phyloP scores from a whole-genome alignment of 2,113 vertebrate genomes.

The Phalacrocorax carbo region DNA sequence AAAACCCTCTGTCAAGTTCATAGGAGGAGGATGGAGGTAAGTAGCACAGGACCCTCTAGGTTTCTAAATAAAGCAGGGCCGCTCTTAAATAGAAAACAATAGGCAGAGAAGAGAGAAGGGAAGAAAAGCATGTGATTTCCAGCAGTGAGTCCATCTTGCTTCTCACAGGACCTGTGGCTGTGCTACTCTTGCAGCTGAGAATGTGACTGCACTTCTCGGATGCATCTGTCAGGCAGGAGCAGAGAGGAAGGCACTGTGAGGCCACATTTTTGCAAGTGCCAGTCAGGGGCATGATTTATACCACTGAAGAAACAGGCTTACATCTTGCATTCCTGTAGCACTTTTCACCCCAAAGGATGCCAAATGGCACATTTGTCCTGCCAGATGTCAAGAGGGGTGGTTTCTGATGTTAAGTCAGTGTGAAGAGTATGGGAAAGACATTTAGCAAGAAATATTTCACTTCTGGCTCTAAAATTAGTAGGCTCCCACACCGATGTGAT shows the following conservation, averaged over 20 bases:
- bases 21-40: background rate
- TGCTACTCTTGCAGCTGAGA: background rate
- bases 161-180: background rate
- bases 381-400: background rate
- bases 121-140: background rate
- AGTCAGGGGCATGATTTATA: background rate
- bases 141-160: background rate
- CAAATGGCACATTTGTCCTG: conserved; percentile 13
- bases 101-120: background rate
- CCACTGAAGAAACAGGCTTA: background rate
- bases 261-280: background rate
- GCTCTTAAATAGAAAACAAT: background rate
- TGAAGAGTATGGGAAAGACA: background rate
- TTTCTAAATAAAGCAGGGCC: background rate
- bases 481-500: background rate
- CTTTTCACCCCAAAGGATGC: background rate
- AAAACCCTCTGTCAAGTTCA: background rate
- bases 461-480: background rate
- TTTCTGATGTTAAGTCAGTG: background rate
- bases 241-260: background rate
- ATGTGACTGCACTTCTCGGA: background rate
- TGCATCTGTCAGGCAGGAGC: background rate
- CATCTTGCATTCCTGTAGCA: background rate
- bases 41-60: background rate
- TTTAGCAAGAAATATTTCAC: background rate